Evolutionary conservation across 2,888 invertebrate species (phyloP).

Genomic region (Drosophila borealis): DNA sequence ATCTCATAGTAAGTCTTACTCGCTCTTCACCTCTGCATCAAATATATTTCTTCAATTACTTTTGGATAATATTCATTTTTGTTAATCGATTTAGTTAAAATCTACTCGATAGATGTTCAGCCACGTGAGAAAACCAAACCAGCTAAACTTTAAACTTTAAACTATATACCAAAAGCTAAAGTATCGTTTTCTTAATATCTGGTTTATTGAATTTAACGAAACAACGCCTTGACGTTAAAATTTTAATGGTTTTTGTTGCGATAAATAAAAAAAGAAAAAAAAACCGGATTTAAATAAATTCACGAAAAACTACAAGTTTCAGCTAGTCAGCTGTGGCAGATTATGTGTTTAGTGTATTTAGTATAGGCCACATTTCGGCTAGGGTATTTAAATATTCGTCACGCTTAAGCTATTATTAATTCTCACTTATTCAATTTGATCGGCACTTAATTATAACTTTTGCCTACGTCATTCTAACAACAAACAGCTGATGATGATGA

Average conservation of each 20-base stretch:
- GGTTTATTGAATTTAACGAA: constrained; percentile 18
- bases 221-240: constrained; percentile 10
- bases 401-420: constrained; percentile 34
- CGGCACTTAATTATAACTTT: constrained; percentile 72
- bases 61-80: not conserved
- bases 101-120: not conserved
- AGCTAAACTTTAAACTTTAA: not conserved
- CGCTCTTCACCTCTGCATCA: no score
- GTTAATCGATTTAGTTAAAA: not conserved
- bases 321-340: constrained; percentile 5
- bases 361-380: constrained; percentile 7
- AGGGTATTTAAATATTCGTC: constrained; percentile 62
- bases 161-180: not conserved
- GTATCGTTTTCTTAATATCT: constrained; percentile 24
- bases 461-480: constrained; percentile 66
- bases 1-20: no score
- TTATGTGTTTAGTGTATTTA: constrained; percentile 20
- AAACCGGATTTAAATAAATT: constrained; percentile 20
- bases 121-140: not conserved
- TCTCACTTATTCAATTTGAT: constrained; percentile 66
- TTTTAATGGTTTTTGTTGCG: constrained; percentile 5
- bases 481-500: constrained; percentile 53
- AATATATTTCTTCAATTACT: no score
- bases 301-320: not conserved
- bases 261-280: not conserved